Percentiles rank a stretch among this genome's conserved stretches.
These are phyloP conservation scores for Bufo gargarizans DNA, from an alignment of 2,113 vertebrate genomes.

Conservation along the genomic window DNA sequence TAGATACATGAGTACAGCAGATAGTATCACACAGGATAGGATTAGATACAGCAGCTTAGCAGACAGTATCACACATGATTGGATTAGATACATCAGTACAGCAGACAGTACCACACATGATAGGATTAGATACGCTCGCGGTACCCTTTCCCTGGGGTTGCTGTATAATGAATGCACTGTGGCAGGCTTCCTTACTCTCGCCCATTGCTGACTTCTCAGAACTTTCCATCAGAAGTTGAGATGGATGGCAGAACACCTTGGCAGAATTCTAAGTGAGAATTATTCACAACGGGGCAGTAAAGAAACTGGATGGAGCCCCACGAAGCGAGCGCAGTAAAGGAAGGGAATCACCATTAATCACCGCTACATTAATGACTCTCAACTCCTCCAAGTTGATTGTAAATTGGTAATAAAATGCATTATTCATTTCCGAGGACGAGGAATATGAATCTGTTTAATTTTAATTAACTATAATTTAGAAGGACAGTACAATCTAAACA, in stretches of 20 bases:
- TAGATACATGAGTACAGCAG: background rate
- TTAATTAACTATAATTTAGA: conserved; percentile 41
- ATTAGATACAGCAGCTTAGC: background rate
- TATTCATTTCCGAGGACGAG: conserved; percentile 32
- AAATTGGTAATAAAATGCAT: conserved; percentile 34
- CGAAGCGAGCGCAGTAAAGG: background rate
- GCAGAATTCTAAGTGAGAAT: conserved; percentile 20
- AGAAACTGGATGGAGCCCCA: conserved; percentile 10
- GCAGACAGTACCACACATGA: background rate
- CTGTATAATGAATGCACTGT: background rate
- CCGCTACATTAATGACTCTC: conserved; percentile 40
- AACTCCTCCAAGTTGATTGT: conserved; percentile 9
- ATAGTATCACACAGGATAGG: background rate
- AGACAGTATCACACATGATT: background rate
- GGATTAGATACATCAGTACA: background rate
- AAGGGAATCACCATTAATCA: conserved; percentile 14
- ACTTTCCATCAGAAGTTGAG: conserved; percentile 6
- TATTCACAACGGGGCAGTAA: conserved; percentile 34
- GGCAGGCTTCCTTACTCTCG: background rate
- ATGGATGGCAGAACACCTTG: background rate
- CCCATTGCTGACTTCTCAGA: background rate
- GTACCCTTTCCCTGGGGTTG: background rate
- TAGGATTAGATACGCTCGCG: background rate
- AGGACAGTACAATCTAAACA: conserved; percentile 19
- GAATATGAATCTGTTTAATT: conserved; percentile 13